These are phyloP conservation scores for Caenorhabditis macrosperma DNA, from an alignment of 2,888 invertebrate genomes.

Conservation along the genomic window DNA sequence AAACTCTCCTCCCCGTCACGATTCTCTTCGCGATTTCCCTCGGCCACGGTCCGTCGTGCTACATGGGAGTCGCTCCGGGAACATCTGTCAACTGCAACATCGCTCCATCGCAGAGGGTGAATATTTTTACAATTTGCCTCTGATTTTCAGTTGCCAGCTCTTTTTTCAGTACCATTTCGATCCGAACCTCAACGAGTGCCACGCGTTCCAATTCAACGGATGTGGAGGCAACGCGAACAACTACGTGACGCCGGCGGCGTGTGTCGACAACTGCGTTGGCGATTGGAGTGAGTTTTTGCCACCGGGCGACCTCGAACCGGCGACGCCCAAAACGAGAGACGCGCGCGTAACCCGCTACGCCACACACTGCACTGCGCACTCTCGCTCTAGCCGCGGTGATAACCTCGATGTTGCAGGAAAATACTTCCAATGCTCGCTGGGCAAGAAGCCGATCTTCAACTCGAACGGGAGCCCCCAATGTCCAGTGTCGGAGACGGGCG, in stretches of 20 bases:
- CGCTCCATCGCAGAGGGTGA: constrained; percentile 19
- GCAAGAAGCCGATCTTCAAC: constrained; percentile 19
- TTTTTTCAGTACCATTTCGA: constrained; percentile 41
- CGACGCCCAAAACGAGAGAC: too few species aligned
- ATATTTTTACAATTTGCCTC: not conserved
- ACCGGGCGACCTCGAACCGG: not conserved
- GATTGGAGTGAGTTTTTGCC: constrained; percentile 15
- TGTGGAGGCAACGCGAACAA: constrained; percentile 39
- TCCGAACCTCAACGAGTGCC: constrained; percentile 29
- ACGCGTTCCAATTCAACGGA: constrained; percentile 31
- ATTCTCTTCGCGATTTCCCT: not conserved
- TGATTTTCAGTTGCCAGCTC: too few species aligned
- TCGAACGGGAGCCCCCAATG: not conserved
- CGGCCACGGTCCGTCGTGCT: constrained; percentile 23
- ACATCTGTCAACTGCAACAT: not conserved
- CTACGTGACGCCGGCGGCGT: constrained; percentile 22
- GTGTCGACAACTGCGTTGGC: constrained; percentile 7
- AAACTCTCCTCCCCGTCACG: not conserved
- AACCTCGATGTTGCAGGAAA: not conserved
- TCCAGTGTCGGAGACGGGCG: constrained; percentile 3
- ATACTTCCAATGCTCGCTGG: constrained; percentile 32
- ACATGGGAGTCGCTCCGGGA: constrained; percentile 5
- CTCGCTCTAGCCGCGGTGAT: too few species aligned
- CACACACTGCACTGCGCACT: too few species aligned
- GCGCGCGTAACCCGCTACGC: too few species aligned